These are phyloP conservation scores for Caenorhabditis auriculariae DNA, from an alignment of 2,888 invertebrate species.

Conservation along the genomic window DNA sequence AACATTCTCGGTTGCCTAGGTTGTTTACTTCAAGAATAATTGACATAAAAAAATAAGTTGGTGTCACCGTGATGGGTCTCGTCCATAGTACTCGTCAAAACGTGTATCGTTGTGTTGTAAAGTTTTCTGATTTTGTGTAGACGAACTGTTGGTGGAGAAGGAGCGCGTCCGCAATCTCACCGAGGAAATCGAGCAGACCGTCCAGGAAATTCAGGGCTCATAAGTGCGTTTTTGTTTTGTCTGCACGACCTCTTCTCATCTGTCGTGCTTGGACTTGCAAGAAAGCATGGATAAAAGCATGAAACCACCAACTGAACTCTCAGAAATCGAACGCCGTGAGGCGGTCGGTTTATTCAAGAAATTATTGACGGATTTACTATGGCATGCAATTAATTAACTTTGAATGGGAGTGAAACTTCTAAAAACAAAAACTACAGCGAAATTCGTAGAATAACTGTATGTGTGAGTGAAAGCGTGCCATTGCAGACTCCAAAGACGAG, in stretches of 20 bases:
- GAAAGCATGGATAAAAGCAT: not conserved
- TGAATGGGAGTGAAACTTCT: constrained; percentile 16
- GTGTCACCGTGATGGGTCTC: not conserved
- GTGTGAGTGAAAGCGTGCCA: constrained; percentile 1
- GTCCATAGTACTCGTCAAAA: not conserved
- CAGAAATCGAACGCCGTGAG: too few species aligned
- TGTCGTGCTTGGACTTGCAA: not conserved
- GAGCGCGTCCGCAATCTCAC: constrained; percentile 63
- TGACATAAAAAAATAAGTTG: not conserved
- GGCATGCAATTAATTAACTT: constrained; percentile 7
- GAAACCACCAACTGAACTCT: too few species aligned
- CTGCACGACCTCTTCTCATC: too few species aligned
- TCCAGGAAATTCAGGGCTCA: constrained; percentile 64
- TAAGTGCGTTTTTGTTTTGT: constrained; percentile 34
- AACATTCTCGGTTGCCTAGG: too few species aligned
- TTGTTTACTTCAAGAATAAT: not conserved
- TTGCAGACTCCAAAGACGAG: not conserved
- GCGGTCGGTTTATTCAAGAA: too few species aligned
- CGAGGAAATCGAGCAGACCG: constrained; percentile 64
- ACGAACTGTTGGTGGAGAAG: constrained; percentile 65
- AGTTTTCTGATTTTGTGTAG: constrained; percentile 59
- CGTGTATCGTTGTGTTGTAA: not conserved
- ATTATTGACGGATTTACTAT: too few species aligned
- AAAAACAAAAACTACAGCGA: too few species aligned
- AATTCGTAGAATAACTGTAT: not conserved